These are phyloP conservation scores for Ernsta delagoae DNA, from an alignment of 2,888 invertebrate genomes.

Conservation along the genomic window DNA sequence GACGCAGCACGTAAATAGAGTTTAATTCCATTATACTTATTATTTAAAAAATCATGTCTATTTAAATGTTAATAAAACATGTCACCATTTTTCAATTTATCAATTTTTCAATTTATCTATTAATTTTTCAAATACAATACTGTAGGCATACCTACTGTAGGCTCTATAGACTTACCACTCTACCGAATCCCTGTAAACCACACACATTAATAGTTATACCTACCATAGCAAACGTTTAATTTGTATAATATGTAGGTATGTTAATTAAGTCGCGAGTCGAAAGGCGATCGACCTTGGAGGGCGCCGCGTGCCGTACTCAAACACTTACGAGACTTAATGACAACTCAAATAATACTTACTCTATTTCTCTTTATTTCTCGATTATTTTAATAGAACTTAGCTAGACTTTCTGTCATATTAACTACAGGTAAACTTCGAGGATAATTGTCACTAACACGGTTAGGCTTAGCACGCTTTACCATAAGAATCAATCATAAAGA, in stretches of 20 bases:
- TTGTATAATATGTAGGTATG: slow-evolving; percentile 60
- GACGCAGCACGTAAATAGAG: too few species aligned
- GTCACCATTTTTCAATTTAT: too few species aligned
- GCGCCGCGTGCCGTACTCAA: slow-evolving; percentile 53
- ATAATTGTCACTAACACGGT: too few species aligned
- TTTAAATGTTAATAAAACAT: too few species aligned
- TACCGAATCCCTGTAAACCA: neutral
- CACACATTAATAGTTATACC: neutral
- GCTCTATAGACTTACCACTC: too few species aligned
- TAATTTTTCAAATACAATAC: too few species aligned
- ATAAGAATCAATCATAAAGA: too few species aligned
- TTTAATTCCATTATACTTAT: too few species aligned
- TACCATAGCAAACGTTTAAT: slow-evolving; percentile 47
- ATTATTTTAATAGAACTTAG: slow-evolving; percentile 23
- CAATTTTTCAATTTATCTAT: too few species aligned
- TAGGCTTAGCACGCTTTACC: too few species aligned
- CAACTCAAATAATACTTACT: slow-evolving; percentile 48
- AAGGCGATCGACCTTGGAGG: slow-evolving; percentile 73
- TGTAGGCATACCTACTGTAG: too few species aligned
- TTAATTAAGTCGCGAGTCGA: slow-evolving; percentile 68
- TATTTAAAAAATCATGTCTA: too few species aligned
- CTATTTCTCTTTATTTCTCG: slow-evolving; percentile 41
- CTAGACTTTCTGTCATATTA: slow-evolving; percentile 9
- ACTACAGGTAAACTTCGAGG: neutral
- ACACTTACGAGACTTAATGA: slow-evolving; percentile 41